Percentiles rank a stretch among this genome's conserved stretches.
Conservation (phyloP, 2,888 invertebrate genomes). For the Hydraecia micacea region DNA sequence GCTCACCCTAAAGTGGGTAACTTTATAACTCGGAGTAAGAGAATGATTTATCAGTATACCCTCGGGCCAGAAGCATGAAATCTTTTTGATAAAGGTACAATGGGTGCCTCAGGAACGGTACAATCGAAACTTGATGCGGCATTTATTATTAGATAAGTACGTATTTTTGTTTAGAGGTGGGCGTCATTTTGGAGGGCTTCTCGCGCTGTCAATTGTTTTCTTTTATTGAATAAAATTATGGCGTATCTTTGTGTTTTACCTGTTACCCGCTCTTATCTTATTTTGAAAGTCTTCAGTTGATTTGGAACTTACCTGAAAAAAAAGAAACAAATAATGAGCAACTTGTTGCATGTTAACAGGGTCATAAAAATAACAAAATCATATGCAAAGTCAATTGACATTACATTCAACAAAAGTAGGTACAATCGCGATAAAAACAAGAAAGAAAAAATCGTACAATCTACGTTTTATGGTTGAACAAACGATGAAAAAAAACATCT, state of each 20-base stretch:
- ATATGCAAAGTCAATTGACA: neutral
- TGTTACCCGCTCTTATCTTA: neutral
- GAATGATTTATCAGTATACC: slow-evolving; percentile 66
- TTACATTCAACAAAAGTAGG: neutral
- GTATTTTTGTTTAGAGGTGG: slow-evolving; percentile 1
- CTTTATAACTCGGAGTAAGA: slow-evolving; percentile 59
- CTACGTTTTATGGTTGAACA: neutral
- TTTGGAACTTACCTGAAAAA: slow-evolving; percentile 67
- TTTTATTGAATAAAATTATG: neutral
- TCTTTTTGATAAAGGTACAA: slow-evolving; percentile 67
- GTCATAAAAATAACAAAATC: neutral
- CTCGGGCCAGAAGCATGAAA: slow-evolving; percentile 58
- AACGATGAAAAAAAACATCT: slow-evolving; percentile 12
- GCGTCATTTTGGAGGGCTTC: neutral
- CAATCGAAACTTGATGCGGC: slow-evolving; percentile 51
- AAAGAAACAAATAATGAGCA: slow-evolving; percentile 32
- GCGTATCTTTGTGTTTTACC: slow-evolving; percentile 21
- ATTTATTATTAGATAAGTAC: slow-evolving; percentile 30
- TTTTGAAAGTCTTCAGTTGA: neutral
- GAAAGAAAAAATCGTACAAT: neutral
- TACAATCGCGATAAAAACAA: slow-evolving; percentile 20
- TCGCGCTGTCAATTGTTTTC: too few relatives aligned
- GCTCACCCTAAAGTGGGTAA: slow-evolving; percentile 42
- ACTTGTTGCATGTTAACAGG: neutral
- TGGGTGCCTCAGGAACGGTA: slow-evolving; percentile 45